phyloP scores from a whole-genome alignment of 2,797 vertebrate genomes.

The Iguana delicatissima region DNA sequence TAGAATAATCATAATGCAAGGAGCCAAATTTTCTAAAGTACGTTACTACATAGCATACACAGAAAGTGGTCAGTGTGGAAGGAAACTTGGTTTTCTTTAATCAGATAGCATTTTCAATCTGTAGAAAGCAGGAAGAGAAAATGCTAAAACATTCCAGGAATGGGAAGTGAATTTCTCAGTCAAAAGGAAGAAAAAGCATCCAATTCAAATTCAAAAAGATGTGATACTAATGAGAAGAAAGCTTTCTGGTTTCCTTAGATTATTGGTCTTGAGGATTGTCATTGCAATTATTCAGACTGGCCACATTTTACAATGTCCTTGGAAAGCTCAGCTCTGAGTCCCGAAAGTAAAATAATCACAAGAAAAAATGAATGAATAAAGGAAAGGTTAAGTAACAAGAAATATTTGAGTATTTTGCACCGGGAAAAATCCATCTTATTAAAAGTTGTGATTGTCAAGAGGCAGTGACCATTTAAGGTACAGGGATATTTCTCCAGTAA shows the following conservation, averaged over 20 bases:
- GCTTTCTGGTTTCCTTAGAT: conserved; percentile 52
- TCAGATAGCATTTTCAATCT: conserved; percentile 71
- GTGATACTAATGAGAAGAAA: conserved; percentile 51
- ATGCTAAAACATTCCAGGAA: conserved; percentile 75
- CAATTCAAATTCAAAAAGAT: conserved; percentile 55
- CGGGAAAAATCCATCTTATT: conserved; percentile 42
- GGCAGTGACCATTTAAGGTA: conserved; percentile 3
- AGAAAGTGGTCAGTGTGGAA: neutral
- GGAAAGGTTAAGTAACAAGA: conserved; percentile 46
- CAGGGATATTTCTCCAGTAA: conserved; percentile 41
- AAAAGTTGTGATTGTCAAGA: conserved; percentile 30
- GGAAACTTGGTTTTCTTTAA: conserved; percentile 66
- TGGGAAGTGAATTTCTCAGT: conserved; percentile 64
- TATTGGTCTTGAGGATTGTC: conserved; percentile 60
- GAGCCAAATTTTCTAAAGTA: conserved; percentile 34
- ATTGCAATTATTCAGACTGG: conserved; percentile 67
- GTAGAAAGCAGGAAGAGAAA: neutral
- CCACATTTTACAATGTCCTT: conserved; percentile 62
- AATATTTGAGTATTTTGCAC: accelerated
- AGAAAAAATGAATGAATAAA: conserved; percentile 51
- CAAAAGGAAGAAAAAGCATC: conserved; percentile 63
- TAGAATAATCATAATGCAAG: conserved; percentile 45
- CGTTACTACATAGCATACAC: conserved; percentile 22
- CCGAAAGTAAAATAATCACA: conserved; percentile 46
- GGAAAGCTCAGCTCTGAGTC: conserved; percentile 61